These are phyloP conservation scores for Camponotus pennsylvanicus DNA, from an alignment of 1,140 invertebrate species.

Conservation along the genomic window DNA sequence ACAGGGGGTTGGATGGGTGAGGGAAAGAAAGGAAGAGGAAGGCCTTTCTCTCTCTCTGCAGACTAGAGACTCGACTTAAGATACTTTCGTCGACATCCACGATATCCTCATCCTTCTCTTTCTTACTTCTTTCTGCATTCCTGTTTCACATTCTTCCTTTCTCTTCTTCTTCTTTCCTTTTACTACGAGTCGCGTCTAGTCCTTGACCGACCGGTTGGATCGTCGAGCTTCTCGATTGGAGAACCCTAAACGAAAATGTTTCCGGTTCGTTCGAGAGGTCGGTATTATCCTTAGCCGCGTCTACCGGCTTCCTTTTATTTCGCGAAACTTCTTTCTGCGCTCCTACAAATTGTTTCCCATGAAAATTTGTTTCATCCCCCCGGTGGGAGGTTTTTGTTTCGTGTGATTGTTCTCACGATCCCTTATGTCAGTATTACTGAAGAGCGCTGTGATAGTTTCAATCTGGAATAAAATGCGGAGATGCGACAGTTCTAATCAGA, in stretches of 20 bases:
- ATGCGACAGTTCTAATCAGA: constrained; percentile 15
- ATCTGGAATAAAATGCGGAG: constrained; percentile 12
- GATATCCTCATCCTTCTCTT: neutral
- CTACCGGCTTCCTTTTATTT: constrained; percentile 53
- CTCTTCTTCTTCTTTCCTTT: constrained; percentile 1
- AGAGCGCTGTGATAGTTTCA: constrained; percentile 12
- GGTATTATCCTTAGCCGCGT: constrained; percentile 48
- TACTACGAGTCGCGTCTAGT: constrained; percentile 51
- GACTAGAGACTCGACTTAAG: constrained; percentile 68
- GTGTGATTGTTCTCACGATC: neutral
- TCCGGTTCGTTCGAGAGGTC: constrained; percentile 59
- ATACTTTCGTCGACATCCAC: constrained; percentile 64
- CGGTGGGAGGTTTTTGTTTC: constrained; percentile 35
- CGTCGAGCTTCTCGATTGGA: constrained; percentile 54
- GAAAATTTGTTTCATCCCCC: constrained; percentile 55
- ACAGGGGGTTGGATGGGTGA: constrained; percentile 30
- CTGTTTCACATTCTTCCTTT: neutral
- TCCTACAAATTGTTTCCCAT: constrained; percentile 61
- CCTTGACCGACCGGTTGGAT: constrained; percentile 55
- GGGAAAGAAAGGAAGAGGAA: neutral
- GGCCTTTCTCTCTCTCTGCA: constrained; percentile 6
- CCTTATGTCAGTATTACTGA: neutral
- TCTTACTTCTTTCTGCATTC: neutral
- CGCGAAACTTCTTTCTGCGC: constrained; percentile 28
- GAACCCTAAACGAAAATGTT: constrained; percentile 70